phyloP scores from a whole-genome alignment of 2,888 invertebrate species.

The Sinodicranocentrus sp. region DNA sequence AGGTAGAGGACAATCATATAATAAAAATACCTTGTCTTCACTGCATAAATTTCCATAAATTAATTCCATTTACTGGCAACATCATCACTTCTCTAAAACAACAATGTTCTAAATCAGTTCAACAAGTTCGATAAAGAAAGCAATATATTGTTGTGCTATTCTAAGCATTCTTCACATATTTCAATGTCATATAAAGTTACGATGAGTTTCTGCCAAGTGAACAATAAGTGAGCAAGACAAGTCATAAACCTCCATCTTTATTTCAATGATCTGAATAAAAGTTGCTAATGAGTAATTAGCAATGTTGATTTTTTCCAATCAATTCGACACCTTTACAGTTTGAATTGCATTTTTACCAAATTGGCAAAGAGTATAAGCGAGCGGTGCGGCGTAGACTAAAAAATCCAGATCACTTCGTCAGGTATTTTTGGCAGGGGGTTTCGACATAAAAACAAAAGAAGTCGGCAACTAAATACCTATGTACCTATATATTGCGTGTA shows the following conservation, averaged over 20 bases:
- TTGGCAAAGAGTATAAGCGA: no score
- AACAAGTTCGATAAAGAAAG: not conserved
- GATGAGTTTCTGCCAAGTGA: not conserved
- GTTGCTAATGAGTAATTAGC: conserved; percentile 53
- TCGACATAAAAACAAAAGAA: no score
- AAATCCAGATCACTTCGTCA: no score
- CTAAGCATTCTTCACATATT: not conserved
- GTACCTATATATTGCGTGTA: no score
- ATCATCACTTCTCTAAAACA: not conserved
- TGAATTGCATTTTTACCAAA: not conserved
- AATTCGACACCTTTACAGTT: conserved; percentile 43
- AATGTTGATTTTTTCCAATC: conserved; percentile 42
- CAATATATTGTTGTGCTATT: not conserved
- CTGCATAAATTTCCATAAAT: conserved; percentile 52
- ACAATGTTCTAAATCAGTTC: not conserved
- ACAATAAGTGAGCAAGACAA: not conserved
- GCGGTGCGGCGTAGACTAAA: no score
- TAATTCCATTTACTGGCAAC: conserved; percentile 16
- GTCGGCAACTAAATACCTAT: no score
- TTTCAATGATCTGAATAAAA: conserved; percentile 26
- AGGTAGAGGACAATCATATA: conserved; percentile 25
- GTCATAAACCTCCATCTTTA: conserved; percentile 51
- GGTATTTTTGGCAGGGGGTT: no score
- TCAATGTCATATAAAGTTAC: not conserved
- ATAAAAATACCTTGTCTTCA: conserved; percentile 47